Evolutionary conservation across 2,113 vertebrate genomes (phyloP), one percentile per base, ranked within the genome.

Genomic region (Mesocricetus auratus): DNA sequence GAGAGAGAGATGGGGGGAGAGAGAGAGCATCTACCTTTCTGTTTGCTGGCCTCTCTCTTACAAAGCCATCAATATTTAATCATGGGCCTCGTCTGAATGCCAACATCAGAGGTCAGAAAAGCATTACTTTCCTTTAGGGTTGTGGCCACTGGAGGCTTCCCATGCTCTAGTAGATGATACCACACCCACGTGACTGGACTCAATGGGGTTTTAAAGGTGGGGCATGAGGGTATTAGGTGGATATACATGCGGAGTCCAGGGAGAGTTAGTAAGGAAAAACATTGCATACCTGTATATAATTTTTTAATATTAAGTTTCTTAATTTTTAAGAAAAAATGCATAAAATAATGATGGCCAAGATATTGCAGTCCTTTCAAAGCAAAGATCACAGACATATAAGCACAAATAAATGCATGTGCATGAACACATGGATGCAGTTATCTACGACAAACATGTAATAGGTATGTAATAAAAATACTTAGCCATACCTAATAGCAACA

Each of bases 391-490:
- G n/a, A 4, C 56, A 83, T 16, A 62, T 60, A 39, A 42, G 58
- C 36, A 39, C 6, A 15, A 60, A 39, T 12, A 12, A 56, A 31
- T 66, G 17, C 11, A 74, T 8, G 15, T 1, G 3, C 5, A 75
- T 16, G 45, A 17, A 60, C 21, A 15, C 5, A 47, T 12, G 36
- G 4, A 79, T 19, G 39, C 22, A 58, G 29, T 36, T 5, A 75
- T 36, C 2, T 7, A 62, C 68, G 24, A 89, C 87, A 96, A 96
- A 85, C 87, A 79, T 24, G 73, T 0, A 83, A 24, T 45, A 62
- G 58, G 64, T 58, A 85, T 39, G 75, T 83, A 93, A 86, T 33
- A 94, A 96, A 97, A 77, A 73, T 45, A 92, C 29, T 62, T 60
- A 42, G 75, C 13, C 79, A 60, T 77, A 42, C 42, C 5, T 78